Evolutionary conservation across 2,113 vertebrate species (phyloP).

Genomic region (Pelusios castaneus): DNA sequence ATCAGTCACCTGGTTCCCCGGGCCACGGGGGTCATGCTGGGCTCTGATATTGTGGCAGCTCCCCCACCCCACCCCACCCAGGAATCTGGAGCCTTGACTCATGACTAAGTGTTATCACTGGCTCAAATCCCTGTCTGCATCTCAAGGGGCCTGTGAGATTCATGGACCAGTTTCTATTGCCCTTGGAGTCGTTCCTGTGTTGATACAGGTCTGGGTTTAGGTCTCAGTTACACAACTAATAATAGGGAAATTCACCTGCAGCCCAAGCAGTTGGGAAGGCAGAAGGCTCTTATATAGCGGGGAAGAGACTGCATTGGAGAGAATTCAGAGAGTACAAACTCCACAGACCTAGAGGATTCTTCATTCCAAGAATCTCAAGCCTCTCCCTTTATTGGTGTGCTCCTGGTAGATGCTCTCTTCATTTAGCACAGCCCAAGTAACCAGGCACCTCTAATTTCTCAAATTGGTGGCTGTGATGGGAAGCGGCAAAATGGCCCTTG

Average conservation of each 20-base stretch:
- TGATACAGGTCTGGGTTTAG: background rate
- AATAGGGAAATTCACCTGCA: background rate
- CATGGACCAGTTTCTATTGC: background rate
- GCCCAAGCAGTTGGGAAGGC: background rate
- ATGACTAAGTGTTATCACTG: background rate
- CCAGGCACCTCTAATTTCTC: background rate
- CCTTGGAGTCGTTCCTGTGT: background rate
- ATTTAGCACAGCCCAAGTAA: background rate
- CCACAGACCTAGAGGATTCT: too few relatives aligned
- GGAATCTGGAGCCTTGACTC: background rate
- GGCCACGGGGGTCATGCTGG: background rate
- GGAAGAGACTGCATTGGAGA: background rate
- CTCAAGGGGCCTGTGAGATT: background rate
- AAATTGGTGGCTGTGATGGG: background rate
- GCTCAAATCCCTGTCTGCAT: background rate
- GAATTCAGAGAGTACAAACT: background rate
- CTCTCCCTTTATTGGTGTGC: background rate
- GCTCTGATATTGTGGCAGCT: background rate
- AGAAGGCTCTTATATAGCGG: background rate
- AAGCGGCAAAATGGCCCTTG: background rate
- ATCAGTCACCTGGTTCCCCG: background rate
- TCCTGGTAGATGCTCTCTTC: background rate
- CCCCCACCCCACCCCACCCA: background rate
- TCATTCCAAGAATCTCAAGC: background rate
- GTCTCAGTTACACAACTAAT: background rate